A percentile compares a stretch with the other conserved stretches of the same genome.
These are phyloP conservation scores for Toxotes chatareus DNA, from an alignment of 2,113 vertebrate species.

Conservation along the genomic window DNA sequence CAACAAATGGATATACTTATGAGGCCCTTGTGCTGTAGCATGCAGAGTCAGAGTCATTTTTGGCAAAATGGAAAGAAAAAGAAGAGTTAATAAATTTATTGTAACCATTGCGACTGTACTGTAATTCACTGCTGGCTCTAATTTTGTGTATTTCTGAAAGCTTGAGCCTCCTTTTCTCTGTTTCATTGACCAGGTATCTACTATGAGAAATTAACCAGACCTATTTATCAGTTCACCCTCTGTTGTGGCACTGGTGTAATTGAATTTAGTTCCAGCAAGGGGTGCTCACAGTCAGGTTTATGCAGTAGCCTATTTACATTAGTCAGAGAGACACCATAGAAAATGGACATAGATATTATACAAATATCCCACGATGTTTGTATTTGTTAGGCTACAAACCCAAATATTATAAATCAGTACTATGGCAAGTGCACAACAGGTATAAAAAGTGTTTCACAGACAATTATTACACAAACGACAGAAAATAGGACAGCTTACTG, in stretches of 20 bases:
- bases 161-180: too few species aligned
- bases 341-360: neutral
- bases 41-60: neutral
- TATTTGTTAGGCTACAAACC: neutral
- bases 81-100: too few species aligned
- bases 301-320: neutral
- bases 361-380: neutral
- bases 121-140: too few species aligned
- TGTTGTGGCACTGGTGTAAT: neutral
- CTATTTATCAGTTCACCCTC: too few species aligned
- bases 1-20: constrained; percentile 24
- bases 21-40: constrained; percentile 1
- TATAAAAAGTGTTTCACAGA: neutral
- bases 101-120: too few species aligned
- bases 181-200: neutral
- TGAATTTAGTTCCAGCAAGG: constrained; percentile 18
- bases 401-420: neutral
- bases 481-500: neutral
- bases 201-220: neutral
- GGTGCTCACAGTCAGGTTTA: constrained; percentile 16
- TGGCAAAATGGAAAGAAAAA: neutral
- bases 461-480: neutral
- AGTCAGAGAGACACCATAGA: neutral
- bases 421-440: neutral
- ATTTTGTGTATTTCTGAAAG: too few species aligned